phyloP scores from a whole-genome alignment of 2,888 invertebrate genomes.

The Tanypteryx hageni region DNA sequence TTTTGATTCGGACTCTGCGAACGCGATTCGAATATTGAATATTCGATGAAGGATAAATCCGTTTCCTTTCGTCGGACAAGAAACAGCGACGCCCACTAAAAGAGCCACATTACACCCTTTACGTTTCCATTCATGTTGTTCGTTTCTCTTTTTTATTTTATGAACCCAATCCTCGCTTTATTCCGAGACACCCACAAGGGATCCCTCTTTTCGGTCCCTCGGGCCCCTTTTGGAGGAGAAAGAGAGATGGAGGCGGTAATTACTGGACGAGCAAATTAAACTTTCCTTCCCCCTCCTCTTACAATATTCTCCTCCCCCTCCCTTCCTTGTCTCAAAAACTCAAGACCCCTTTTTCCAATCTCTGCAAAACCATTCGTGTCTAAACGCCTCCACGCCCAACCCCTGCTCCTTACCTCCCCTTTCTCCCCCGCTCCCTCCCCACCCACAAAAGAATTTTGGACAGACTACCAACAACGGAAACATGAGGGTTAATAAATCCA shows the following conservation, averaged over 20 bases:
- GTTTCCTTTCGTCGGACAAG: background rate
- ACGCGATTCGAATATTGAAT: background rate
- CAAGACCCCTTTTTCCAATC: constrained; percentile 28
- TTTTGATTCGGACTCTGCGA: too few relatives aligned
- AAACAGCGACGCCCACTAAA: background rate
- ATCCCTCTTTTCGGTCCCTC: background rate
- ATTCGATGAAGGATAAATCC: background rate
- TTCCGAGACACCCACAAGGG: background rate
- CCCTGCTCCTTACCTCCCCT: background rate
- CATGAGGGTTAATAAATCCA: constrained; percentile 58
- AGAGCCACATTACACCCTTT: background rate
- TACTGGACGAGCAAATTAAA: constrained; percentile 9
- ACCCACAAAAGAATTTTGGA: constrained; percentile 39
- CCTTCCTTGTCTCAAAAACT: background rate
- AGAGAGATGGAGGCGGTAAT: background rate
- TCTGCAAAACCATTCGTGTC: background rate
- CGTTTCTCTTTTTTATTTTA: background rate
- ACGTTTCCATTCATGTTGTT: background rate
- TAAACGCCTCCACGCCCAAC: background rate
- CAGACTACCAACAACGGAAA: constrained; percentile 46
- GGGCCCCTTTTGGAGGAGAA: background rate
- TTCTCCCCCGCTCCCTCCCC: background rate
- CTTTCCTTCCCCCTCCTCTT: background rate
- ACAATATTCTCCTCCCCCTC: background rate
- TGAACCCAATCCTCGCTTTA: constrained; percentile 12